These are phyloP conservation scores for Lepidotrigona ventralis DNA, from an alignment of 1,140 invertebrate species.

Conservation along the genomic window DNA sequence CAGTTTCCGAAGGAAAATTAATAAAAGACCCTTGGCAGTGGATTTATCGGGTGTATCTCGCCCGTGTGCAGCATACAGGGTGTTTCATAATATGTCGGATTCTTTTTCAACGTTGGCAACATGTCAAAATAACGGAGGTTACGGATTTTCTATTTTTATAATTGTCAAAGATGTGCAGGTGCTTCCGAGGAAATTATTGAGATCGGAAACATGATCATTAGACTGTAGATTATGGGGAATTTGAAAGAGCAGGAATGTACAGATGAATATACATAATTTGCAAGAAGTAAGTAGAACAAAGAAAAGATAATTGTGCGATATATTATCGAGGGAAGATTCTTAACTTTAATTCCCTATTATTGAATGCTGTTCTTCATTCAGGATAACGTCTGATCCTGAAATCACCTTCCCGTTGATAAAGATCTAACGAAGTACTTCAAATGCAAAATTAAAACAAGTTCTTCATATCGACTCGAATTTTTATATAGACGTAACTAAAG, in stretches of 20 bases:
- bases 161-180: neutral
- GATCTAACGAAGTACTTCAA: neutral
- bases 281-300: too few species aligned
- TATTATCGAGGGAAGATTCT: too few species aligned
- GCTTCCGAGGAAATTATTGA: neutral
- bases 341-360: too few species aligned
- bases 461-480: too few species aligned
- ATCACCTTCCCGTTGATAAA: neutral
- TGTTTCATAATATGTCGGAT: neutral
- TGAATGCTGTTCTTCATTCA: too few species aligned
- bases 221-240: neutral
- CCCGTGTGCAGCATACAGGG: neutral
- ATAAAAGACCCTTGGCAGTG: conserved; percentile 3
- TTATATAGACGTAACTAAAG: too few species aligned
- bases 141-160: neutral
- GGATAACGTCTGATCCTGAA: neutral
- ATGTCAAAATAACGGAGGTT: neutral
- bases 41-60: neutral
- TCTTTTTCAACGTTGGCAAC: neutral
- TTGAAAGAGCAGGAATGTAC: neutral
- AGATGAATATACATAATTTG: neutral
- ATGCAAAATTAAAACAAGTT: too few species aligned
- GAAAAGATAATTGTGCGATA: too few species aligned
- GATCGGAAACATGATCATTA: neutral
- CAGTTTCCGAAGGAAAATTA: conserved; percentile 9